These are phyloP conservation scores for Heliothis peltigera DNA, from an alignment of 2,888 invertebrate species.

Conservation along the genomic window DNA sequence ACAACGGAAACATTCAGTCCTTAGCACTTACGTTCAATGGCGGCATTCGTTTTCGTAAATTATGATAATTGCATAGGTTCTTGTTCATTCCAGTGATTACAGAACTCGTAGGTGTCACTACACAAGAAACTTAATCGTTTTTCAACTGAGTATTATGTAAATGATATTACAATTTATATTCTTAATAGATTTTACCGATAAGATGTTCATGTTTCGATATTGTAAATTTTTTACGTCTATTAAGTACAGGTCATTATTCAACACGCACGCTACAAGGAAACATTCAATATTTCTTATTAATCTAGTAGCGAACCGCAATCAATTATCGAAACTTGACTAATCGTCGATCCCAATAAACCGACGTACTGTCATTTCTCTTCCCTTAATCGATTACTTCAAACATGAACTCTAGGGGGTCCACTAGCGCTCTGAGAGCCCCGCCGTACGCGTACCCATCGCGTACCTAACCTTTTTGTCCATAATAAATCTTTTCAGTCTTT, in stretches of 20 bases:
- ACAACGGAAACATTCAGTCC: constrained; percentile 46
- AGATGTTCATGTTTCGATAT: constrained; percentile 57
- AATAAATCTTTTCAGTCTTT: constrained; percentile 80
- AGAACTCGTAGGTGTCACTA: constrained; percentile 53
- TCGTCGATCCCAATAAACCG: constrained; percentile 83
- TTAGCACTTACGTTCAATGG: constrained; percentile 40
- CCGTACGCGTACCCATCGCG: constrained; percentile 59
- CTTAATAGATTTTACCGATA: constrained; percentile 54
- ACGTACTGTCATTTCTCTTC: constrained; percentile 89
- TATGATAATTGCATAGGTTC: constrained; percentile 54
- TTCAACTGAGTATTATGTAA: constrained; percentile 60
- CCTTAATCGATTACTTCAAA: constrained; percentile 88
- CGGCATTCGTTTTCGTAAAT: constrained; percentile 53
- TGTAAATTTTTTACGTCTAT: constrained; percentile 60
- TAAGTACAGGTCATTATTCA: constrained; percentile 72
- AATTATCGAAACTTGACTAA: constrained; percentile 89
- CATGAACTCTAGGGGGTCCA: constrained; percentile 86
- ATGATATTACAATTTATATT: constrained; percentile 60
- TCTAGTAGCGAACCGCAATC: constrained; percentile 86
- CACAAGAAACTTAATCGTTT: constrained; percentile 54
- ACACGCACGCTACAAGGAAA: constrained; percentile 71
- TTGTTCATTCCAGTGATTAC: constrained; percentile 54
- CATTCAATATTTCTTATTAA: constrained; percentile 82
- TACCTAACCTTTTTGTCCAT: constrained; percentile 78
- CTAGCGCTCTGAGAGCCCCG: constrained; percentile 72